Conservation (phyloP, 64 coral and sea anemone species). For the Orbicella faveolata region DNA sequence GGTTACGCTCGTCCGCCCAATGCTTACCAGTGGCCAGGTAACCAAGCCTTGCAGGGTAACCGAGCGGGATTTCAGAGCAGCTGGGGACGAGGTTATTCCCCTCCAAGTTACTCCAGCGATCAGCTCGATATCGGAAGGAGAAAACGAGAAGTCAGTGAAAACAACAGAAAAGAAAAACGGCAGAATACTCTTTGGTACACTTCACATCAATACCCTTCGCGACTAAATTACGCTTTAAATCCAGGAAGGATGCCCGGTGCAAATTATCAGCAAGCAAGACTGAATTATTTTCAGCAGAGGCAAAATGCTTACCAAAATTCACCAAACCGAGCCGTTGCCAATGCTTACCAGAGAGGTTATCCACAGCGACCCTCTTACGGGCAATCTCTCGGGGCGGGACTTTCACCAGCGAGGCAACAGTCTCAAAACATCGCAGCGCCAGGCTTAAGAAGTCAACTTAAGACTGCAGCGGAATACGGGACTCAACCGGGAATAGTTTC, state of each 20-base stretch:
- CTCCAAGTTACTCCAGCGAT: slow-evolving; percentile 15
- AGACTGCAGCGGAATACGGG: not conserved
- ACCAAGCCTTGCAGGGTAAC: slow-evolving; percentile 16
- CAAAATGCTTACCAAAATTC: not conserved
- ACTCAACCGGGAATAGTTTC: slow-evolving; percentile 14
- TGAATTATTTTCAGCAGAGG: not conserved
- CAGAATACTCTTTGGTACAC: slow-evolving; percentile 17
- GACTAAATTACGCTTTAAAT: not conserved
- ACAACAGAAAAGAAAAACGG: not conserved
- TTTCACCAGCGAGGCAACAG: not conserved
- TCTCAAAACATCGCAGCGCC: not conserved
- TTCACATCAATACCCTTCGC: not conserved
- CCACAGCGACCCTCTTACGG: not conserved
- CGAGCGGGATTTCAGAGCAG: not conserved
- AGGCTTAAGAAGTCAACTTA: not conserved
- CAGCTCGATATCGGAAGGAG: slow-evolving; percentile 1
- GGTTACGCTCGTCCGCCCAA: not conserved
- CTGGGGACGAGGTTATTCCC: slow-evolving; percentile 29
- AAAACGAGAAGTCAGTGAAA: not conserved
- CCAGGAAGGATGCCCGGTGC: not conserved
- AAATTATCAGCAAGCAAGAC: not conserved
- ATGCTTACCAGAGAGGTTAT: not conserved
- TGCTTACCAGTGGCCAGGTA: slow-evolving; percentile 14
- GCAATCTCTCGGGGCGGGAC: not conserved
- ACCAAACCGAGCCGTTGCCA: not conserved